Conservation (phyloP, 2,797 vertebrate genomes). For the Acropternis orthonyx region DNA sequence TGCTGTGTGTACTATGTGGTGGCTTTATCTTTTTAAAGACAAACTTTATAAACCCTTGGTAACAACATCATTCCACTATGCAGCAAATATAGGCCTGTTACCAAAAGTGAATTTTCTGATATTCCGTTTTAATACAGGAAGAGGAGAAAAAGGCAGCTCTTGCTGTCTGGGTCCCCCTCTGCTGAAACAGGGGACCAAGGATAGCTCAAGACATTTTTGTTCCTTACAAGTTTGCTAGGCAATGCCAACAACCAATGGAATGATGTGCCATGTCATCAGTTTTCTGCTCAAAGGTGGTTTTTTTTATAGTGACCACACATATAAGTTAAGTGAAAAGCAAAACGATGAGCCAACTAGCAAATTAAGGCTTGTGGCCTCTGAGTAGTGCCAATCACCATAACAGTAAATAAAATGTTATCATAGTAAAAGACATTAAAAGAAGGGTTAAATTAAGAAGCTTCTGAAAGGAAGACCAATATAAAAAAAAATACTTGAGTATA, state of each 20-base stretch:
- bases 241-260: background rate
- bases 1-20: accelerated
- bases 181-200: background rate
- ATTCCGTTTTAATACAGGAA: background rate
- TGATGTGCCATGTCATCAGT: background rate
- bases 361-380: background rate
- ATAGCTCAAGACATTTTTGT: background rate
- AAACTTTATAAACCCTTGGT: background rate
- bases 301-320: background rate
- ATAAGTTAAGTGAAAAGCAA: background rate
- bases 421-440: background rate
- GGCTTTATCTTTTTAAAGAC: background rate
- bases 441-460: background rate
- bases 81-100: background rate
- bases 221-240: background rate
- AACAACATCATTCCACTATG: background rate
- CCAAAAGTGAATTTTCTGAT: background rate
- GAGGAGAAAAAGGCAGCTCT: background rate
- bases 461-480: background rate
- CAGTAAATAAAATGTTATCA: background rate
- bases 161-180: background rate
- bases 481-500: background rate
- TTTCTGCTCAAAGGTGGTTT: background rate
- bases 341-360: background rate
- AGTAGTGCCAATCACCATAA: background rate